phyloP scores from a whole-genome alignment of 53 echinoderm and acorn worm species.

The Glandiceps talaboti region DNA sequence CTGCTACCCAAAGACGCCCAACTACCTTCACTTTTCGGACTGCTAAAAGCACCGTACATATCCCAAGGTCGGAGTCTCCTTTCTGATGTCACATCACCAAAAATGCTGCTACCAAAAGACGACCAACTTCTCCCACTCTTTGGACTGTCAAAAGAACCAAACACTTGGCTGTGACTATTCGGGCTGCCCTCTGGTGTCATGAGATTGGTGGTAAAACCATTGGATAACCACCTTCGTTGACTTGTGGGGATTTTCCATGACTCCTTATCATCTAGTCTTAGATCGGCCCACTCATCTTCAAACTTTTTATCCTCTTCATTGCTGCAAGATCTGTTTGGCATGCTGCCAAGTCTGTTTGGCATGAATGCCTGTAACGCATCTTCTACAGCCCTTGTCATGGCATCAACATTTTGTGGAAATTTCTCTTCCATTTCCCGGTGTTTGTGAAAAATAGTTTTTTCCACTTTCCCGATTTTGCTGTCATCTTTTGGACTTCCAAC shows the following conservation, averaged over 20 bases:
- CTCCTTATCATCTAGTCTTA: neutral
- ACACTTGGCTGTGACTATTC: neutral
- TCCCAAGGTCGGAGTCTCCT: too few relatives aligned
- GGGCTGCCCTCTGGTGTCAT: neutral
- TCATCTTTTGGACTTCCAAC: neutral
- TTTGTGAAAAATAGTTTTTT: neutral
- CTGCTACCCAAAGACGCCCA: neutral
- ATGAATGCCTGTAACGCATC: neutral
- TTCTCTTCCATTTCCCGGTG: neutral
- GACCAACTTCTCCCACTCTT: neutral
- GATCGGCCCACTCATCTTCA: neutral
- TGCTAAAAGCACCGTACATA: too few relatives aligned
- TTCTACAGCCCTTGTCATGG: neutral
- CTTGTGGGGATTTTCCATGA: neutral
- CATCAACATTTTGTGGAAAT: neutral
- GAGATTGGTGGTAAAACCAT: neutral
- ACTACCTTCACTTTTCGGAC: neutral
- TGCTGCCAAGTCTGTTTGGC: neutral
- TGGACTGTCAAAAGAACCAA: neutral
- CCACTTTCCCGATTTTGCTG: neutral
- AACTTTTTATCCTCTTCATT: neutral
- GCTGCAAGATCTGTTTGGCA: too few relatives aligned
- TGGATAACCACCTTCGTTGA: neutral
- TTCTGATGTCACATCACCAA: too few relatives aligned
- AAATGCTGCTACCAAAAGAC: neutral